Percentiles rank a stretch among this genome's conserved stretches.
Evolutionary conservation across 1,140 invertebrate species (phyloP).

Genomic region (Nephila pilipes): DNA sequence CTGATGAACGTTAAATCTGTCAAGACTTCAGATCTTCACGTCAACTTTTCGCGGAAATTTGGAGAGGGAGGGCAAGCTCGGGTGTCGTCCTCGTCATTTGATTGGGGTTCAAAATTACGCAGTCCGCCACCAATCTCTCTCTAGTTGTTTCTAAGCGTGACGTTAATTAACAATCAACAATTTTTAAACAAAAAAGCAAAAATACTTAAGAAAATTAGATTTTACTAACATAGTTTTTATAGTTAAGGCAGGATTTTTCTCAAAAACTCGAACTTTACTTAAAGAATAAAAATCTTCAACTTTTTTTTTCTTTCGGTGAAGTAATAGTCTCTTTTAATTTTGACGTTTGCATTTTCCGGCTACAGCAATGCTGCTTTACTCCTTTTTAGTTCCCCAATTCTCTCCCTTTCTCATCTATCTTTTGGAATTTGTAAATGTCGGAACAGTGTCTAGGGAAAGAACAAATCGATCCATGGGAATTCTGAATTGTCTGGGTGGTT

Average conservation of each 20-base stretch:
- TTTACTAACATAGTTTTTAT: too few species aligned
- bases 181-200: too few species aligned
- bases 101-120: not conserved
- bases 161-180: not conserved
- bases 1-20: not conserved
- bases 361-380: not conserved
- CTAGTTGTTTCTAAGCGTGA: not conserved
- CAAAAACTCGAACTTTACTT: too few species aligned
- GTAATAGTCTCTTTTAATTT: not conserved
- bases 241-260: too few species aligned
- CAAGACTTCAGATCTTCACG: not conserved
- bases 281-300: too few species aligned
- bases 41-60: not conserved
- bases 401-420: not conserved
- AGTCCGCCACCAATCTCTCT: not conserved
- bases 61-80: not conserved
- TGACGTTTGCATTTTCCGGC: not conserved
- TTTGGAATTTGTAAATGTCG: not conserved
- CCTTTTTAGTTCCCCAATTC: not conserved
- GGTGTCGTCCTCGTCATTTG: not conserved
- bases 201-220: too few species aligned
- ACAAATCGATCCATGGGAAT: not conserved
- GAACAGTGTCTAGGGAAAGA: not conserved
- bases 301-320: too few species aligned
- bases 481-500: not conserved